Evolutionary conservation across 2,888 invertebrate species (phyloP).

Genomic region (Calephelis perditalis): DNA sequence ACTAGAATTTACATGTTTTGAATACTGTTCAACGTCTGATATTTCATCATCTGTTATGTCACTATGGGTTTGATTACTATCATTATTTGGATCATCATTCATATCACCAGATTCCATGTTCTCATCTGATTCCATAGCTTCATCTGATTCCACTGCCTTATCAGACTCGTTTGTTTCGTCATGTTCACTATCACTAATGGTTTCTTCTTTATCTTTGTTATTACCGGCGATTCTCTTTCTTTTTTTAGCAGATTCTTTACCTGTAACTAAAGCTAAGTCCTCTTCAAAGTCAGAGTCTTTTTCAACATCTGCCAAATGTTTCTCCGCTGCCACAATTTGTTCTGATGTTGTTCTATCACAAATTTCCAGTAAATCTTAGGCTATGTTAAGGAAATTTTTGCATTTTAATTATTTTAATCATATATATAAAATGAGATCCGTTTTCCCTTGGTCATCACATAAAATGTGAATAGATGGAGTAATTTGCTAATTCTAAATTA

Average conservation of each 20-base stretch:
- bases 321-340: conserved; percentile 78
- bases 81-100: conserved; percentile 30
- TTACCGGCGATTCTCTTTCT: conserved; percentile 28
- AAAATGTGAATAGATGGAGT: no score
- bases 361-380: conserved; percentile 83
- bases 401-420: no score
- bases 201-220: conserved; percentile 19
- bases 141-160: conserved; percentile 22
- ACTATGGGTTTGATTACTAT: conserved; percentile 27
- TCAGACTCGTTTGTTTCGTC: conserved; percentile 25
- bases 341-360: conserved; percentile 83
- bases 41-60: conserved; percentile 23
- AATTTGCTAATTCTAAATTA: no score
- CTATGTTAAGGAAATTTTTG: background rate
- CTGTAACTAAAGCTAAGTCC: conserved; percentile 78
- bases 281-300: conserved; percentile 81
- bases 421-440: no score
- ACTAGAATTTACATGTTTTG: conserved; percentile 26
- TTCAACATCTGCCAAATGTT: conserved; percentile 78
- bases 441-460: no score
- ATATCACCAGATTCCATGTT: conserved; percentile 24
- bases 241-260: conserved; percentile 47
- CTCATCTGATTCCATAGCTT: conserved; percentile 10
- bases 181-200: conserved; percentile 27
- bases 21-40: conserved; percentile 30